phyloP scores from a whole-genome alignment of 64 coral and sea anemone genomes.

The Pocillopora verrucosa region DNA sequence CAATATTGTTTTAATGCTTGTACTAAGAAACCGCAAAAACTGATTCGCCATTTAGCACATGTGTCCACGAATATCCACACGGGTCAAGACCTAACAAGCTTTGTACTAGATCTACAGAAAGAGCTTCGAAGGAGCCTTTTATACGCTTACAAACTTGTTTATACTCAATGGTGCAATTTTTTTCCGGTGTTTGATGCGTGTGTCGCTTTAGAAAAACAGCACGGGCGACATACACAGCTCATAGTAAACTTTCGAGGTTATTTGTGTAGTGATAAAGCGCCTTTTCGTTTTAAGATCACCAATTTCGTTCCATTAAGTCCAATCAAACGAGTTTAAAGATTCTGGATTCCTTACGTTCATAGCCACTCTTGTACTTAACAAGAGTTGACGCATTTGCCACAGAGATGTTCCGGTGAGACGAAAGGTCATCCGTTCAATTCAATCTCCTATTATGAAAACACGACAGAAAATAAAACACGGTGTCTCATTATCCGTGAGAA shows the following conservation, averaged over 20 bases:
- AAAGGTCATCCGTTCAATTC: background rate
- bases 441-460: background rate
- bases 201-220: too few species aligned
- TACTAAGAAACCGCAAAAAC: conserved; percentile 30
- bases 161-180: too few species aligned
- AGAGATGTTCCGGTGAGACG: background rate
- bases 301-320: too few species aligned
- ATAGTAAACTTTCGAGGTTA: too few species aligned
- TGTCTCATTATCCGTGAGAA: background rate
- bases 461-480: background rate
- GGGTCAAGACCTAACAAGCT: too few species aligned
- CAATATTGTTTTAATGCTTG: conserved; percentile 37
- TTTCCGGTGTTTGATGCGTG: too few species aligned
- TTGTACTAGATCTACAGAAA: too few species aligned
- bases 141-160: too few species aligned
- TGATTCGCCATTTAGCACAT: conserved; percentile 16
- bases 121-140: too few species aligned
- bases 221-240: too few species aligned
- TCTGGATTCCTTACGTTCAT: background rate
- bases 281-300: too few species aligned
- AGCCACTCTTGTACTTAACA: background rate
- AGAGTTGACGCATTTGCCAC: background rate
- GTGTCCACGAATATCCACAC: background rate
- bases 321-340: background rate
- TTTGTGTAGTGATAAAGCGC: too few species aligned